phyloP scores from a whole-genome alignment of 2,888 invertebrate species.

The Eutolmus rufibarbis region DNA sequence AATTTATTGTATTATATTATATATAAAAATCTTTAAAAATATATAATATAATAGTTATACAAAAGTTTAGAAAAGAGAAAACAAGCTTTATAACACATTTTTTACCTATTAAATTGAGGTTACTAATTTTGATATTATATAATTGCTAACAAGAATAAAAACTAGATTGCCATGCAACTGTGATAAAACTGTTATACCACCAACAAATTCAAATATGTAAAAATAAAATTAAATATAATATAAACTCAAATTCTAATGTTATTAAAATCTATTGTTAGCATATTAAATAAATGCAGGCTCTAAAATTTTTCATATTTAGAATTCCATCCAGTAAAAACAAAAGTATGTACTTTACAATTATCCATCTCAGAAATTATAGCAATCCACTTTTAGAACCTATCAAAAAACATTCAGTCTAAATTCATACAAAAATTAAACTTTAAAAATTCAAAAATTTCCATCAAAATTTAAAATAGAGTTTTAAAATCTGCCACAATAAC shows the following conservation, averaged over 20 bases:
- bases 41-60: no score
- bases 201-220: neutral
- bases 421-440: neutral
- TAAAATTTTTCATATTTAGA: no score
- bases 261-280: no score
- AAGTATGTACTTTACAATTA: neutral
- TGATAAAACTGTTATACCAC: neutral
- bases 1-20: neutral
- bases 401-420: neutral
- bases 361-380: neutral
- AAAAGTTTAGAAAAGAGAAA: neutral
- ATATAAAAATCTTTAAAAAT: no score
- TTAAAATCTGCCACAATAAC: neutral
- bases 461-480: neutral
- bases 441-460: neutral
- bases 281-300: neutral
- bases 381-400: neutral
- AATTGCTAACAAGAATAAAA: neutral
- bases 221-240: neutral
- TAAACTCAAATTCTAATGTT: neutral
- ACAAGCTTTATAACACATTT: neutral
- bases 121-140: neutral
- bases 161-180: neutral
- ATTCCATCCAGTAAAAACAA: no score
- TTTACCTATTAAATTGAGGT: neutral